Percentiles rank a stretch among this genome's conserved stretches.
Evolutionary conservation across 2,113 vertebrate species (phyloP).

Genomic region (Dendropsophus ebraccatus): DNA sequence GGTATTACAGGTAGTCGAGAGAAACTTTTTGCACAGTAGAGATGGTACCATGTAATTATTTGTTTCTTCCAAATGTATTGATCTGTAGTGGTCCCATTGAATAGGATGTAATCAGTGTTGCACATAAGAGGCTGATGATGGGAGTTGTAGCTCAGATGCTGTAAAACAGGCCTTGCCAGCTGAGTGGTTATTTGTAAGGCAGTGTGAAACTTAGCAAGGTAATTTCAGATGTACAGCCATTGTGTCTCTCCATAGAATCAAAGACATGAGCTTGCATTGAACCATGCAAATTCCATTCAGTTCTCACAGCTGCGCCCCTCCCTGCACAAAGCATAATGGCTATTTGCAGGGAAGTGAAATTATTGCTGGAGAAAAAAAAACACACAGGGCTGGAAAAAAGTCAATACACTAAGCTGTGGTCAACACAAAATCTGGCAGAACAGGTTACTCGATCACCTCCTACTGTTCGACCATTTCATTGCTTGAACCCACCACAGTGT

Average conservation of each 20-base stretch:
- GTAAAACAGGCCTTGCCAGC: not conserved
- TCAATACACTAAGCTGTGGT: not conserved
- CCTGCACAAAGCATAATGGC: conserved; percentile 29
- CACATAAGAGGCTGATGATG: too few species aligned
- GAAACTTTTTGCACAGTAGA: too few species aligned
- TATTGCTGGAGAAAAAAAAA: not conserved
- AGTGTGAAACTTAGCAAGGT: not conserved
- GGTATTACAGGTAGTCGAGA: not conserved
- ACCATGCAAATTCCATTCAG: conserved; percentile 30
- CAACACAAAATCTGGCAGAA: not conserved
- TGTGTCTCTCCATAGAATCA: not conserved
- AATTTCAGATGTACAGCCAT: not conserved
- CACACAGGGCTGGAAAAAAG: not conserved
- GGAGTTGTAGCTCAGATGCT: not conserved
- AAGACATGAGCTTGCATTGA: conserved; percentile 17
- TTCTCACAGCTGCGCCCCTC: conserved; percentile 10
- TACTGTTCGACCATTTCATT: too few species aligned
- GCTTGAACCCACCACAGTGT: not conserved
- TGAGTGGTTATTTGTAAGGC: not conserved
- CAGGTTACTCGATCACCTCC: not conserved
- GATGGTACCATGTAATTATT: not conserved
- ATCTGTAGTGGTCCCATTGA: too few species aligned
- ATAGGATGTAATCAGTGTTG: too few species aligned
- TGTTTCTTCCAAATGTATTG: not conserved
- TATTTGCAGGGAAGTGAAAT: conserved; percentile 20